phyloP scores from a whole-genome alignment of 35 echinoderm and acorn worm genomes.

The Heliocidaris tuberculata region DNA sequence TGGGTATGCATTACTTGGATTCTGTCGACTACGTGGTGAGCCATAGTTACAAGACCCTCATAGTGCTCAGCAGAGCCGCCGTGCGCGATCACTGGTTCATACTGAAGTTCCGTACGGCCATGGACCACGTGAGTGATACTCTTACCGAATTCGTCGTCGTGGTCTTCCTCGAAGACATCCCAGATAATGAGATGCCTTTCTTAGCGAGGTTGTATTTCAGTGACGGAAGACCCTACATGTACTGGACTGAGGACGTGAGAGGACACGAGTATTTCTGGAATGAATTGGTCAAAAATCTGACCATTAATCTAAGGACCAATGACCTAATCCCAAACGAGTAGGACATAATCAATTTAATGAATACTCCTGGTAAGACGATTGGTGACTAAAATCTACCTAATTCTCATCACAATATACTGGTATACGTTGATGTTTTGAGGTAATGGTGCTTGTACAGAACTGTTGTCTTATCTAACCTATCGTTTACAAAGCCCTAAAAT shows the following conservation, averaged over 20 bases:
- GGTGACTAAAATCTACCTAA: too few relatives aligned
- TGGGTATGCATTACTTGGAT: slow-evolving; percentile 5
- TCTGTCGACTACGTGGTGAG: neutral
- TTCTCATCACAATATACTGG: too few relatives aligned
- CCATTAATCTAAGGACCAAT: neutral
- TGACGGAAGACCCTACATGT: neutral
- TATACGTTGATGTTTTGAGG: too few relatives aligned
- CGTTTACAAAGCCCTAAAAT: too few relatives aligned
- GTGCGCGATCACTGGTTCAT: neutral
- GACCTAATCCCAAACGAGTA: too few relatives aligned
- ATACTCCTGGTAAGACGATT: too few relatives aligned
- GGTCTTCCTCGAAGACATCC: slow-evolving; percentile 13
- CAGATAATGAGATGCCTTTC: neutral
- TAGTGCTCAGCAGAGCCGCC: neutral
- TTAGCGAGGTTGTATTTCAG: neutral
- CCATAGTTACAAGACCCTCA: neutral
- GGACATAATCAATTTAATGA: too few relatives aligned
- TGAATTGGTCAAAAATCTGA: neutral
- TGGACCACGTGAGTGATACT: neutral
- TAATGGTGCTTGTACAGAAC: too few relatives aligned
- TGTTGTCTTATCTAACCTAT: too few relatives aligned
- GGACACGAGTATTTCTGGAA: neutral
- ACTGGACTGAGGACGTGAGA: neutral
- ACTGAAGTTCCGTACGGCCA: neutral
- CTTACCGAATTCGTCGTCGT: neutral